Conservation (phyloP, 2,797 vertebrate species). For the Lagodon rhomboides region DNA sequence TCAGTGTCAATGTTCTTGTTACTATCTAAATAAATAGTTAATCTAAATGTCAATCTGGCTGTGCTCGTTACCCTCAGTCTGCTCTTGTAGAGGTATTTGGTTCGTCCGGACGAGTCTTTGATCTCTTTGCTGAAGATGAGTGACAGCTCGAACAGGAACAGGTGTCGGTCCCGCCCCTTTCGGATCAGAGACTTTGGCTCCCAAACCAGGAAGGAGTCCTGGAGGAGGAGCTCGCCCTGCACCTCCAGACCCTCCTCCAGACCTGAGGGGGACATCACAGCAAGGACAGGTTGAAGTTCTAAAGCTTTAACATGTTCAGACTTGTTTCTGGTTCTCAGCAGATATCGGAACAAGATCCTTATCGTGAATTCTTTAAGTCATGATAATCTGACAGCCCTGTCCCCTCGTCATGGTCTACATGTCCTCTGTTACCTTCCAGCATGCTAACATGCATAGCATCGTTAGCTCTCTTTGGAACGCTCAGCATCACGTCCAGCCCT, state of each 20-base stretch:
- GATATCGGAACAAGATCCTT: no score
- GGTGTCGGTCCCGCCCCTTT: constrained; percentile 96
- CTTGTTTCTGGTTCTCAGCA: no score
- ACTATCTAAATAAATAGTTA: no score
- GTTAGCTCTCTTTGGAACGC: constrained; percentile 97
- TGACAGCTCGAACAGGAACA: constrained; percentile 98
- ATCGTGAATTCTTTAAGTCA: no score
- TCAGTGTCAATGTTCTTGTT: no score
- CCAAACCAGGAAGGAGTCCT: constrained; percentile 99
- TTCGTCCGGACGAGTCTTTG: constrained; percentile 97
- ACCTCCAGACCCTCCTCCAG: constrained; percentile 98
- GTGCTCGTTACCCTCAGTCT: constrained; percentile 70
- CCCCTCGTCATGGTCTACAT: no score
- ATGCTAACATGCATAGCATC: constrained; percentile 99
- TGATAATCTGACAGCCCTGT: no score
- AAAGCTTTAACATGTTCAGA: no score
- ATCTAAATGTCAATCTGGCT: no score
- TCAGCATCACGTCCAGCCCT: constrained; percentile 98
- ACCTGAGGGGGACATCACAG: constrained; percentile 78
- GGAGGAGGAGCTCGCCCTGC: constrained; percentile 96
- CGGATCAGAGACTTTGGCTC: constrained; percentile 98
- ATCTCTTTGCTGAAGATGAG: constrained; percentile 99
- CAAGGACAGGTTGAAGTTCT: no score
- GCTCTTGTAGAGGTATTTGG: constrained; percentile 98
- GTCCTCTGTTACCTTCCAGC: constrained; percentile 91